Evolutionary conservation across 2,888 invertebrate species (phyloP), one percentile per base, ranked within the genome.

Genomic region (Pyrrhia umbra): DNA sequence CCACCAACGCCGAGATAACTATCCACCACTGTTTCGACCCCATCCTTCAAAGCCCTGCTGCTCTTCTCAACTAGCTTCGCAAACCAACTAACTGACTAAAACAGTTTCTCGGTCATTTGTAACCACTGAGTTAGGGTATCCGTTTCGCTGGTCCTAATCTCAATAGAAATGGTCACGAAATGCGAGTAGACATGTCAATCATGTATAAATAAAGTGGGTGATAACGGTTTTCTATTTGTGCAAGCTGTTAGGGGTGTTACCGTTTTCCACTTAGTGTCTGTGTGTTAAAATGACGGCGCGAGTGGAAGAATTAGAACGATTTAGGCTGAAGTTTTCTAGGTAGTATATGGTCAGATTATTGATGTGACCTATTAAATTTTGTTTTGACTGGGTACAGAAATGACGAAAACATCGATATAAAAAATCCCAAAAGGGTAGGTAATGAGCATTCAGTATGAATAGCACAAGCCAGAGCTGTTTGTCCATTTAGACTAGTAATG

Each of bases 171-270:
- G 61, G 77, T 72, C 67, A 80, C 62, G 74, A 90, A 93, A 92
- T 93, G 90, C 83, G 85, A 80, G 82, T 72, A 65, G 50, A 64
- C 58, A 64, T 85, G 83, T 69, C 77, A 75, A 80, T 79, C 85
- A 79, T 82, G 75, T 85, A 85, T 92, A 88, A 92, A 92, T 94
- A 92, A 92, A 85, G 88, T 92, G 70, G 86, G 85, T 83, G 75
- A 82, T 94, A 94, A 94, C 94, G 94, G 94, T 92, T 57, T 55
- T 72, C 27, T 92, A 84, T 94, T 93, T 93, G 90, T 84, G 81
- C 57, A 88, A 90, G 80, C 57, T 80, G 88, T 93, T 91, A 90
- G 81, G 88, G 87, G 72, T 88, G 86, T 84, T 86, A 93, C 94
- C 92, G 94, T 93, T 93, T 84, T 71, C 77, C 83, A 79, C 76